phyloP scores from a whole-genome alignment of 1,140 invertebrate species.

The Scaptomyza hsui region DNA sequence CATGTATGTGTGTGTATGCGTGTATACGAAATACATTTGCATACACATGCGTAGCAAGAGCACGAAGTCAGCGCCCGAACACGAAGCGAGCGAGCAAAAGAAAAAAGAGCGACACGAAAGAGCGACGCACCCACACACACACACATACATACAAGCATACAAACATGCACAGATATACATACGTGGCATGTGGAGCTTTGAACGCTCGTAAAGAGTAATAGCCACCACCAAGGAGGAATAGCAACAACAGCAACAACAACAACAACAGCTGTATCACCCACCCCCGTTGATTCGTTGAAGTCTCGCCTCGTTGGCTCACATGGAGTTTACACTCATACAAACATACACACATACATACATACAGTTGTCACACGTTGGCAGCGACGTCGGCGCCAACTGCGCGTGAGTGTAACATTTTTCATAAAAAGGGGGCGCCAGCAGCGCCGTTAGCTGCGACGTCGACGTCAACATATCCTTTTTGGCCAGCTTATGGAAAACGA shows the following conservation, averaged over 20 bases:
- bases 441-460: constrained; percentile 46
- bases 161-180: constrained; percentile 36
- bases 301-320: constrained; percentile 60
- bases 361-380: constrained; percentile 77
- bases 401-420: constrained; percentile 81
- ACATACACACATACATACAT: constrained; percentile 20
- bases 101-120: constrained; percentile 64
- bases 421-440: constrained; percentile 63
- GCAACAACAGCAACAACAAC: constrained; percentile 41
- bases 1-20: constrained; percentile 25
- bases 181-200: constrained; percentile 69
- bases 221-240: constrained; percentile 61
- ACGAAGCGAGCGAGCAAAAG: constrained; percentile 44
- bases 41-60: constrained; percentile 72
- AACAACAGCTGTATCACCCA: constrained; percentile 36
- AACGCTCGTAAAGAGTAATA: constrained; percentile 74
- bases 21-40: constrained; percentile 76
- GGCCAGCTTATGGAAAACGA: constrained; percentile 74
- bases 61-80: constrained; percentile 35
- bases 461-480: constrained; percentile 75
- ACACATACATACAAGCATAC: constrained; percentile 36
- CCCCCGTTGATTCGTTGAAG: constrained; percentile 39
- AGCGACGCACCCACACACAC: constrained; percentile 55
- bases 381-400: constrained; percentile 55
- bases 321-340: constrained; percentile 57